These are phyloP conservation scores for Polypterus senegalus DNA, from an alignment of 2,113 vertebrate species.

Conservation along the genomic window DNA sequence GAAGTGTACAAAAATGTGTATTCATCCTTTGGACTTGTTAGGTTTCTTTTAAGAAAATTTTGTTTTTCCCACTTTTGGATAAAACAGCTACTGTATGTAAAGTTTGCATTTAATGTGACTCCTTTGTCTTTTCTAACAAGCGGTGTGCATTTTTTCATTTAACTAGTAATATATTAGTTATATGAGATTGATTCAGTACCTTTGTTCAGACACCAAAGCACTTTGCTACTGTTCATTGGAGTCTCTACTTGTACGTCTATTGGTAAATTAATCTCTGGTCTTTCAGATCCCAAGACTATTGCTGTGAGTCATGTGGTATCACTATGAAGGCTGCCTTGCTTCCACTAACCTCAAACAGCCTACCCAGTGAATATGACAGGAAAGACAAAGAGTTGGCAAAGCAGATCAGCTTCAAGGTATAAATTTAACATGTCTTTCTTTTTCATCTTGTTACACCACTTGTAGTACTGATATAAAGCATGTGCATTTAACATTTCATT, in stretches of 20 bases:
- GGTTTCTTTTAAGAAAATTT: no score
- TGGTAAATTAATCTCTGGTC: neutral
- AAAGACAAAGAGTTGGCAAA: conserved; percentile 79
- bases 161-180: no score
- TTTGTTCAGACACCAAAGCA: no score
- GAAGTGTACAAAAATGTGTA: no score
- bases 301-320: conserved; percentile 76
- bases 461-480: no score
- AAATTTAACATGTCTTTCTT: neutral
- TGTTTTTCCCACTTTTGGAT: no score
- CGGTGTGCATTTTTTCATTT: neutral
- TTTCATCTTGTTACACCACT: neutral
- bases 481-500: no score
- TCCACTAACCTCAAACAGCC: conserved; percentile 62
- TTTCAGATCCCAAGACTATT: conserved; percentile 84
- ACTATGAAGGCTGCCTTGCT: conserved; percentile 73
- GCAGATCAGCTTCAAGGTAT: conserved; percentile 94
- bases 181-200: no score
- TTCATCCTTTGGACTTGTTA: no score
- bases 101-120: no score
- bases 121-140: no score
- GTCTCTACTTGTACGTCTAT: neutral
- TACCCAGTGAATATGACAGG: conserved; percentile 64
- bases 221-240: neutral
- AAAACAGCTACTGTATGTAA: no score